phyloP scores from a whole-genome alignment of 1,140 invertebrate species.

The Heterodera carotae region DNA sequence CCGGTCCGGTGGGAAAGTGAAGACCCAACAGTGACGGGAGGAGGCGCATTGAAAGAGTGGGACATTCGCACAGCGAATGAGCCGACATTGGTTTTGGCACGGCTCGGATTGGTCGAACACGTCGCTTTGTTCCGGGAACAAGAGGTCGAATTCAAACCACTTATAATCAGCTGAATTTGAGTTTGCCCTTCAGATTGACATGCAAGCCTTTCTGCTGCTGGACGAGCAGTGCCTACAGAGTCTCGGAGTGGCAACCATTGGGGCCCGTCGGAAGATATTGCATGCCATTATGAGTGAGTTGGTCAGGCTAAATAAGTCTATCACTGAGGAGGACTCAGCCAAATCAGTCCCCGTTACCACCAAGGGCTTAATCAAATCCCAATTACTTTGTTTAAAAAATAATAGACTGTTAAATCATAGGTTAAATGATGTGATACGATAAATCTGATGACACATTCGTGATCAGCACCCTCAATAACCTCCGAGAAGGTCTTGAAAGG shows the following conservation, averaged over 20 bases:
- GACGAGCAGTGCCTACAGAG: conserved; percentile 62
- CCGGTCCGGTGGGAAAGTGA: neutral
- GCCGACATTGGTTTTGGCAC: conserved; percentile 59
- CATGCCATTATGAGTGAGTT: conserved; percentile 60
- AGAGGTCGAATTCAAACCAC: conserved; percentile 46
- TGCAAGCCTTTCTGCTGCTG: conserved; percentile 63
- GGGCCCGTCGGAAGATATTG: conserved; percentile 62
- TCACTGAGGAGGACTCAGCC: too few species aligned
- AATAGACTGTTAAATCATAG: too few species aligned
- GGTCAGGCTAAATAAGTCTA: too few species aligned
- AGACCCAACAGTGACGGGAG: conserved; percentile 20
- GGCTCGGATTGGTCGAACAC: conserved; percentile 61
- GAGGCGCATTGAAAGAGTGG: conserved; percentile 47
- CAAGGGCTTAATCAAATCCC: too few species aligned
- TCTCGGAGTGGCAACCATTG: conserved; percentile 60
- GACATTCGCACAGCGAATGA: conserved; percentile 56
- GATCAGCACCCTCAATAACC: too few species aligned
- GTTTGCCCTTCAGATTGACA: conserved; percentile 56
- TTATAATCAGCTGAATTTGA: neutral
- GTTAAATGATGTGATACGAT: too few species aligned
- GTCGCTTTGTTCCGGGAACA: conserved; percentile 59
- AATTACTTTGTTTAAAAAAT: too few species aligned
- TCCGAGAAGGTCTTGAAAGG: too few species aligned
- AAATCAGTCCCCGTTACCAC: too few species aligned
- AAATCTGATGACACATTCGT: too few species aligned